Base-by-base conservation (phyloP, 2,113 vertebrate species). In the Epinephelus moara region DNA sequence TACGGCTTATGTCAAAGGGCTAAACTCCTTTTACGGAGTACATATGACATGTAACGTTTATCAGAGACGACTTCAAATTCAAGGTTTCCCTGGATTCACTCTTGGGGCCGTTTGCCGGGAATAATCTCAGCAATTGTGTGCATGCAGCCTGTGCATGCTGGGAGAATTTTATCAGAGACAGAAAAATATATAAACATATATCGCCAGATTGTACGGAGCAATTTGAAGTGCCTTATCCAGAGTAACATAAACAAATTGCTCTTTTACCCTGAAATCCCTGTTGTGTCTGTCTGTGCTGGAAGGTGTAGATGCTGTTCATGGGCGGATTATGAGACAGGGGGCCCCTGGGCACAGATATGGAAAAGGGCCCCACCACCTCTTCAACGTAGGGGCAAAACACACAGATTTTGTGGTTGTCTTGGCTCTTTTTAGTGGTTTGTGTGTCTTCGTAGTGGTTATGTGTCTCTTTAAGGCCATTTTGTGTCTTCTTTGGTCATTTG, bases 1-100 rank as follows among this genome's bases (percentile, higher is more conserved):
- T 68, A 92, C 92, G 91, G 93, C 90, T 91, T 85, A 85, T 82
- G 86, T 92, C 93, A 94, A 95, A 95, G 94, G 95, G 95, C 95
- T 95, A 92, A 78, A 75, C 89, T 91, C 88, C 87, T 86, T 84
- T 71, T 84, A 76, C 6, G 89, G 91, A 86, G 90, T 8, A 88
- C 70, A 68, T 21, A 27, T 19, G 84, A 94, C 74, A 85, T n/a
- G 59, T 40, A 47, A 81, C 49, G 64, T 68, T 75, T 75, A 63
- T 78, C 79, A 62, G 82, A 83, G 77, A 89, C 8, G 8, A 81
- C 70, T 74, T 76, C 23, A 56, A 62, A 63, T 63, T 37, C 10
- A 68, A 60, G 30, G 52, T 59, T 73, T 74, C 73, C 85, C 85
- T 82, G 84, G 82, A 67, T 85, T 80, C 73, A 14, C 82, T 77